Conservation (phyloP, 2,797 vertebrate genomes). For the Protonibea diacanthus region DNA sequence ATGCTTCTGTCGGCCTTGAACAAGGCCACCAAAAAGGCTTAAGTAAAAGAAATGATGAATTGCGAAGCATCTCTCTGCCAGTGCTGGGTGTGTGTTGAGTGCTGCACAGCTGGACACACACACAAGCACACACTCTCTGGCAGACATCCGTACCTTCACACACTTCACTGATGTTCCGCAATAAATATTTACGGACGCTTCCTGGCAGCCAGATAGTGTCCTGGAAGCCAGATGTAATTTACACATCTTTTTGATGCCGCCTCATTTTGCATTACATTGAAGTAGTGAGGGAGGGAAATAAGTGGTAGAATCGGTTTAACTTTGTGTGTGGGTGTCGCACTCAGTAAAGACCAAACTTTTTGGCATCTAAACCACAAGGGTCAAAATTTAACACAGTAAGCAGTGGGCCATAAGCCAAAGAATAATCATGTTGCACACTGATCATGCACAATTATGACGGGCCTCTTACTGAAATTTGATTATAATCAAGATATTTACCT, state of each 20-base stretch:
- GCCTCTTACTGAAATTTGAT: conserved; percentile 49
- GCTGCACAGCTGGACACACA: conserved; percentile 73
- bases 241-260: conserved; percentile 80
- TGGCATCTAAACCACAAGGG: conserved; percentile 44
- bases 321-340: conserved; percentile 43
- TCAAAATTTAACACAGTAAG: conserved; percentile 52
- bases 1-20: conserved; percentile 64
- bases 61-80: conserved; percentile 62
- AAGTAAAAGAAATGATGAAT: conserved; percentile 71
- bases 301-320: conserved; percentile 59
- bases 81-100: conserved; percentile 49
- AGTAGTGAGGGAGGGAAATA: conserved; percentile 63
- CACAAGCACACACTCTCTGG: conserved; percentile 67
- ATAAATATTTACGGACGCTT: conserved; percentile 84
- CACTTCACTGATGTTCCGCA: conserved; percentile 80
- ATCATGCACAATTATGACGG: conserved; percentile 47
- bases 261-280: conserved; percentile 79
- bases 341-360: conserved; percentile 51
- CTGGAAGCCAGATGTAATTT: conserved; percentile 82
- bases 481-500: conserved; percentile 57
- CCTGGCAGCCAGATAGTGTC: conserved; percentile 78
- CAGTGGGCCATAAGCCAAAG: conserved; percentile 36
- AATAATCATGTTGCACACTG: conserved; percentile 49
- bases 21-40: conserved; percentile 62
- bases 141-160: conserved; percentile 76